Conservation (phyloP, 2,113 vertebrate species). For the Penelope pileata region DNA sequence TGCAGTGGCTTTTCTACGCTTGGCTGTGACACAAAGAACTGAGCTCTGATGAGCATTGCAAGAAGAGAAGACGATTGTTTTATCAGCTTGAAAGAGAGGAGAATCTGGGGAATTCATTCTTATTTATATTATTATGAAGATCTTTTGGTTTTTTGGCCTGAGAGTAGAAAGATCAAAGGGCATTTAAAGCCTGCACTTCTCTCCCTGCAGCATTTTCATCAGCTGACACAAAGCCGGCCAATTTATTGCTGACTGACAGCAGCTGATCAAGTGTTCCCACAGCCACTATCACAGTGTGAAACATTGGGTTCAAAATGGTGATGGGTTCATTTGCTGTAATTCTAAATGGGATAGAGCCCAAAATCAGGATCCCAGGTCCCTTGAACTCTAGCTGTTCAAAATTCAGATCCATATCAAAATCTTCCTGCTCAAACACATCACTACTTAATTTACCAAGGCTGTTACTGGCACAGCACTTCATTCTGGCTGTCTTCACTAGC, state of each 20-base stretch:
- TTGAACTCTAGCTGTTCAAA: constrained; percentile 61
- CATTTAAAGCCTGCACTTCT: constrained; percentile 45
- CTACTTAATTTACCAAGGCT: constrained; percentile 65
- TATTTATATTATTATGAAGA: constrained; percentile 39
- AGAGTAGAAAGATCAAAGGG: constrained; percentile 29
- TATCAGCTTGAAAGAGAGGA: constrained; percentile 36
- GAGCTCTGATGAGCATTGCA: constrained; percentile 41
- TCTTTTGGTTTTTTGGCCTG: background rate
- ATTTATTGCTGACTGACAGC: constrained; percentile 70
- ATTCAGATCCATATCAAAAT: constrained; percentile 60
- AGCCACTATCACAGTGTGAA: constrained; percentile 66
- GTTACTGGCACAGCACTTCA: constrained; percentile 53
- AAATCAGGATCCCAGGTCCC: constrained; percentile 53
- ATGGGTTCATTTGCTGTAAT: constrained; percentile 68
- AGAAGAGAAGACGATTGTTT: constrained; percentile 51
- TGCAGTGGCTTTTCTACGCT: constrained; percentile 52
- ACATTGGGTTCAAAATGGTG: constrained; percentile 70
- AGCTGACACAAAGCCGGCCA: constrained; percentile 59
- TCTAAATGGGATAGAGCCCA: constrained; percentile 62
- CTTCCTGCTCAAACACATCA: constrained; percentile 48
- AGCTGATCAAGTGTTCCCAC: constrained; percentile 66
- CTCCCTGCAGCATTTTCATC: constrained; percentile 54
- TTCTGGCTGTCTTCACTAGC: constrained; percentile 52
- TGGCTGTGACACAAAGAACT: constrained; percentile 29
- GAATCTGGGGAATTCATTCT: constrained; percentile 35